phyloP scores from a whole-genome alignment of 2,888 invertebrate species.

The Cryptophagus acutangulus region DNA sequence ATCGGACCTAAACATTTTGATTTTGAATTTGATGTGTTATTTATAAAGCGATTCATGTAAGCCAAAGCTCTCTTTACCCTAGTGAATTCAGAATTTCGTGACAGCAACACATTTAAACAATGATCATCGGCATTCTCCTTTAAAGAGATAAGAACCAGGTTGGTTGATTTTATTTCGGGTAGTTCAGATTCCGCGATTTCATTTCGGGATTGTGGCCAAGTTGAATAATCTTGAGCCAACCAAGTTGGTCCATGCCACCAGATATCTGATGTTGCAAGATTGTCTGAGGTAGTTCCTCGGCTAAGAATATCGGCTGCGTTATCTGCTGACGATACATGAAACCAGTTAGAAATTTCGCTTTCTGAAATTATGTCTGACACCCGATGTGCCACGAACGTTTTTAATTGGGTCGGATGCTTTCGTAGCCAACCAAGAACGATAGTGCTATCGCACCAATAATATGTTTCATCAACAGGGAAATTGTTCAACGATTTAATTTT shows the following conservation, averaged over 20 bases:
- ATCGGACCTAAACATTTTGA: too few species aligned
- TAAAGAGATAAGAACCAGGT: too few species aligned
- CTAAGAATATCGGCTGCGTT: conserved; percentile 17
- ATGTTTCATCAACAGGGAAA: conserved; percentile 4
- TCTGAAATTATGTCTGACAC: conserved; percentile 22
- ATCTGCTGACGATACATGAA: conserved; percentile 14
- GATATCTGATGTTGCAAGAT: conserved; percentile 10
- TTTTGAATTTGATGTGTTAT: too few species aligned
- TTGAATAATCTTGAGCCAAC: too few species aligned
- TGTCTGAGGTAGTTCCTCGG: conserved; percentile 16
- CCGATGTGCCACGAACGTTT: conserved; percentile 27
- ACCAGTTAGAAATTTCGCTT: conserved; percentile 14
- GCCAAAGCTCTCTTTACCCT: too few species aligned
- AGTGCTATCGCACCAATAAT: conserved; percentile 28
- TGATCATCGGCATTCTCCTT: too few species aligned
- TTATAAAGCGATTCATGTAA: too few species aligned
- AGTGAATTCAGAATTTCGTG: too few species aligned
- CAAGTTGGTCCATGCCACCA: conserved; percentile 19
- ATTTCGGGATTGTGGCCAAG: too few species aligned
- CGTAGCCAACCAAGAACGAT: conserved; percentile 17
- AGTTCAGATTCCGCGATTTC: too few species aligned
- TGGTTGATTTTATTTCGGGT: too few species aligned
- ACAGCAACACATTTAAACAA: too few species aligned
- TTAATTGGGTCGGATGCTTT: conserved; percentile 15
- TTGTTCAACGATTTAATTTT: conserved; percentile 8